Conservation (phyloP, 2,113 vertebrate genomes). For the Philantomba maxwellii region DNA sequence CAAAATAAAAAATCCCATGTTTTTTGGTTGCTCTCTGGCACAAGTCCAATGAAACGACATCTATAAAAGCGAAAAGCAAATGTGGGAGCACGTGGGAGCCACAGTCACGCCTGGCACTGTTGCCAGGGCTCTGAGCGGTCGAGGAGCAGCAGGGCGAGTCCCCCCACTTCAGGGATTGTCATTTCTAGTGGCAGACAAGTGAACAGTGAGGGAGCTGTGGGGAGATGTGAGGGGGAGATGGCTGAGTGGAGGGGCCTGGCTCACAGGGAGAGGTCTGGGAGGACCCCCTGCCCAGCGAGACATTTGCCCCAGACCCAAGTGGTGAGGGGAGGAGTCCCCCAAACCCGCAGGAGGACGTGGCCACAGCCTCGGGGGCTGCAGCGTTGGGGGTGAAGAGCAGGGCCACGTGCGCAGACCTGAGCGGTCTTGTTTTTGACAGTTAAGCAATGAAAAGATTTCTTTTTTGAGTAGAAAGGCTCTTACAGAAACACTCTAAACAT, state of each 20-base stretch:
- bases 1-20: too few species aligned
- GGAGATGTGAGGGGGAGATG: not conserved
- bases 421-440: not conserved
- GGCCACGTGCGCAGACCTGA: rapidly evolving
- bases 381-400: not conserved
- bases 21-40: not conserved
- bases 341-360: rapidly evolving
- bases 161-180: not conserved
- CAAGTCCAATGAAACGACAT: rapidly evolving
- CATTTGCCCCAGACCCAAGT: too few species aligned
- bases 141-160: not conserved
- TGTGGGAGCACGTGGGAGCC: rapidly evolving
- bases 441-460: not conserved
- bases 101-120: rapidly evolving
- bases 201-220: too few species aligned
- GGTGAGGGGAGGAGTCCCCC: rapidly evolving
- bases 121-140: rapidly evolving
- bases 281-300: not conserved
- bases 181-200: not conserved
- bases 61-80: not conserved
- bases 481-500: not conserved
- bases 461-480: not conserved
- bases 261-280: not conserved
- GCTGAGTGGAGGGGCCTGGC: not conserved
- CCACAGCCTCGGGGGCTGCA: not conserved